Evolutionary conservation across 2,888 invertebrate species (phyloP).

Genomic region (Lasiommata megera): DNA sequence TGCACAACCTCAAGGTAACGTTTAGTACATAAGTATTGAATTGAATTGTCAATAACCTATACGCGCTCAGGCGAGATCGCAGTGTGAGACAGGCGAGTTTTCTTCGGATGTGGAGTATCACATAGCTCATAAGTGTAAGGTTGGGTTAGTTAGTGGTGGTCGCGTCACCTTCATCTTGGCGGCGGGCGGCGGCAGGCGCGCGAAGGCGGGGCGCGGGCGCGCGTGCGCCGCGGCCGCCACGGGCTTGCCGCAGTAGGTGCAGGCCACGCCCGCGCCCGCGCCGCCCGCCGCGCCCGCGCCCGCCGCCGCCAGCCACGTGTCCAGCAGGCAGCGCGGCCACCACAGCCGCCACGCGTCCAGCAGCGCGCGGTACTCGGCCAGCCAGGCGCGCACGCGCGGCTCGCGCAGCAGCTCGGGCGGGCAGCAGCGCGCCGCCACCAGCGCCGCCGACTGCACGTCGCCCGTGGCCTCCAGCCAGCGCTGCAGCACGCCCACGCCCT

Average conservation of each 20-base stretch:
- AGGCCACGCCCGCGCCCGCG: constrained; percentile 84
- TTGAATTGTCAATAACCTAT: too few species aligned
- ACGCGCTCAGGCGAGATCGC: too few species aligned
- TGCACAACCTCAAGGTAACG: too few species aligned
- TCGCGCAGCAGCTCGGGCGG: constrained; percentile 85
- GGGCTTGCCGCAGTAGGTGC: constrained; percentile 97
- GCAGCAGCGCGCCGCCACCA: constrained; percentile 90
- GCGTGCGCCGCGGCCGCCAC: constrained; percentile 89
- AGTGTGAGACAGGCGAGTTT: too few species aligned
- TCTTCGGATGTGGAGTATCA: too few species aligned
- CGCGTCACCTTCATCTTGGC: constrained; percentile 87
- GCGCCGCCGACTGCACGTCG: constrained; percentile 95
- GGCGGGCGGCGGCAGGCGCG: constrained; percentile 84
- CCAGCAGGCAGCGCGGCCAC: constrained; percentile 94
- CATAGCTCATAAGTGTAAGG: too few species aligned
- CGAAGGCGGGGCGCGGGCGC: constrained; percentile 78
- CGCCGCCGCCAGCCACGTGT: constrained; percentile 85
- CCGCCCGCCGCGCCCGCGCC: constrained; percentile 65
- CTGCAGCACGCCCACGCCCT: constrained; percentile 91
- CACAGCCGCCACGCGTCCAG: constrained; percentile 95
- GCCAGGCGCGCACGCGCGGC: constrained; percentile 86
- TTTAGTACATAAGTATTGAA: too few species aligned
- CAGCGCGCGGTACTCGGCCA: constrained; percentile 89
- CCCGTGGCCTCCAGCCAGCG: constrained; percentile 92
- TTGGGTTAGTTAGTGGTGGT: too few species aligned